These are phyloP conservation scores for Rhynchotus rufescens DNA, from an alignment of 2,797 vertebrate species.

Conservation along the genomic window DNA sequence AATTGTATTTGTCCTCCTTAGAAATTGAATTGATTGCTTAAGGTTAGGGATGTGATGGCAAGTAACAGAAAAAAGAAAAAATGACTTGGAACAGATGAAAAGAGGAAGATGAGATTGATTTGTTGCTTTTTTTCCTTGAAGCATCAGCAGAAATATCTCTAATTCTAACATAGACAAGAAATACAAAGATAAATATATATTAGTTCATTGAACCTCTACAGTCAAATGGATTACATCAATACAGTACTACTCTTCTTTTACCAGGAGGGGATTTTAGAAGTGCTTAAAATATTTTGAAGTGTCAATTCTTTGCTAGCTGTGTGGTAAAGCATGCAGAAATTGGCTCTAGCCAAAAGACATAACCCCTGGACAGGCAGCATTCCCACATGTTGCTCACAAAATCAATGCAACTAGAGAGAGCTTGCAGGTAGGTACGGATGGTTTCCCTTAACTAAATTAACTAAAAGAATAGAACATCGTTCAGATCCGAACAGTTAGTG, in stretches of 20 bases:
- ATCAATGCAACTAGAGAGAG: not conserved
- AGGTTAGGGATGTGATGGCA: slow-evolving; percentile 4
- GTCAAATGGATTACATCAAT: not conserved
- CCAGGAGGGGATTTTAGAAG: not conserved
- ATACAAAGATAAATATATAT: slow-evolving; percentile 23
- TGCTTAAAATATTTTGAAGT: not conserved
- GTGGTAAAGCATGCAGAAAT: not conserved
- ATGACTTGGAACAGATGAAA: not conserved
- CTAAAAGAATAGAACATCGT: not conserved
- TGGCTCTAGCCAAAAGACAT: not conserved
- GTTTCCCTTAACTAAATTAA: not conserved
- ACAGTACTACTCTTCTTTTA: not conserved
- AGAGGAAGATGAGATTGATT: slow-evolving; percentile 3
- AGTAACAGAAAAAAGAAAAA: not conserved
- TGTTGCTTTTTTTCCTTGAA: slow-evolving; percentile 46
- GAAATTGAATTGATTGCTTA: slow-evolving; percentile 59
- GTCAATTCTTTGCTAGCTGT: not conserved
- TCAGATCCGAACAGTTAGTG: not conserved
- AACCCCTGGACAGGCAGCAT: not conserved
- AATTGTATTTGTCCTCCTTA: slow-evolving; percentile 56
- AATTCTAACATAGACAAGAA: slow-evolving; percentile 42
- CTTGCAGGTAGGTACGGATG: not conserved
- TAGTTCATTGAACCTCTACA: slow-evolving; percentile 17
- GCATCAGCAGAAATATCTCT: slow-evolving; percentile 42
- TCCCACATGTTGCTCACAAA: not conserved